Evolutionary conservation across 2,888 invertebrate species (phyloP), one percentile per base, ranked within the genome.

Genomic region (Exocentrus adspersus): DNA sequence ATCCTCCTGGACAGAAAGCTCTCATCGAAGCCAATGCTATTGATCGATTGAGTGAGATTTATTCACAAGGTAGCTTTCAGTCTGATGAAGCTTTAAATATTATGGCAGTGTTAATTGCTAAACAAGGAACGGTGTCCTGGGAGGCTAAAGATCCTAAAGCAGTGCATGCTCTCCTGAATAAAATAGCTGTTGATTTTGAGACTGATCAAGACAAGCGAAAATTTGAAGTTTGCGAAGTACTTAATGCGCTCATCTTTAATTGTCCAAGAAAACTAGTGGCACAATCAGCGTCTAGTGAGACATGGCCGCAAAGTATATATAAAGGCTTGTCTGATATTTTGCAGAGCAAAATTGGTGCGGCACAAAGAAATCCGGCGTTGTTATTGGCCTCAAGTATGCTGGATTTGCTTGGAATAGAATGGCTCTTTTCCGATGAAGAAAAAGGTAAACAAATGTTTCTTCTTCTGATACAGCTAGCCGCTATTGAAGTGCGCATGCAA

Each of bases 401-500:
- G 63, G 92, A 94, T 72, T 84, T 93, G 0, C 84, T 95, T 17
- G 95, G 96, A 16, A 88, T 94, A 20, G 93, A 94, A 70, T 95
- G 95, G 94, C 87, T 91, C 59, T 84, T 94, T 69, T 87, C 87
- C 74, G 92, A 93, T 80, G 92, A 92, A 71, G 91, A 91, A 65
- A 93, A 93, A 60, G 87, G 87, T 62, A 92, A 93, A 82, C 90
- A 93, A 77, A 92, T 95, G 77, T 90, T 96, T 74, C 84, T 95
- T 16, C 83, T 96, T 9, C 81, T 93, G 19, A 88, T 95, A 60
- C 95, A 97, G 80, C 84, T 97, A 60, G 91, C 93, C 74, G 94
- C 95, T 52, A 93, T 97, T 78, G 97, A 97, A 86, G 92, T 97
- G 1, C 88, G 96, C 77, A 96, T 97, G 95, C 93, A 94, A 72